Base-by-base conservation (phyloP, 2,888 invertebrate genomes). In the Ecliptopera silaceata region DNA sequence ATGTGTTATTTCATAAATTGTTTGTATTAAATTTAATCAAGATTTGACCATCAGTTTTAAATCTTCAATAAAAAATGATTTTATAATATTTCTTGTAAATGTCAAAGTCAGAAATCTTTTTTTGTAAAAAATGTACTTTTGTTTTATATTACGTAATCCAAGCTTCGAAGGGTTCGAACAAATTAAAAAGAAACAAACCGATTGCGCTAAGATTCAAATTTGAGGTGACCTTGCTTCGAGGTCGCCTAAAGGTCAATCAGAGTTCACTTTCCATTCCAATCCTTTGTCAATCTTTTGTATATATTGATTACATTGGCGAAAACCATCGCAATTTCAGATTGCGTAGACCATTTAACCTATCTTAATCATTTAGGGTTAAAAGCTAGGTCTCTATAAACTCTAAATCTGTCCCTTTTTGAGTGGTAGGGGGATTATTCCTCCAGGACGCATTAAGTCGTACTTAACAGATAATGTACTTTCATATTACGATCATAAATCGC, bases 101-200 rank as follows among this genome's bases (percentile, higher is more conserved):
- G n/a, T n/a, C n/a, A n/a, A n/a, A n/a, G n/a, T n/a, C n/a, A n/a
- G n/a, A n/a, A n/a, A n/a, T n/a, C n/a, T n/a, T n/a, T n/a, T n/a
- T n/a, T n/a, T n/a, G n/a, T n/a, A n/a, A n/a, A n/a, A n/a, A n/a
- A n/a, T n/a, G n/a, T n/a, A n/a, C n/a, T n/a, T n/a, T n/a, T n/a
- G n/a, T n/a, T n/a, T n/a, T n/a, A 36, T 46, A 22, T 46, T 46
- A 20, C 0, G 36, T 46, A 46, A 46, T 46, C 22, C 34, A 22
- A 13, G 32, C 34, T 36, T n/a, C 22, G 46, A 22, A 15, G 22
- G 13, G 13, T 20, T 46, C 13, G 34, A 22, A 46, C 36, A 15
- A 38, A 47, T 47, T 22, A 47, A 47, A 36, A 26, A 15, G 36
- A 47, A 26, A 17, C 13, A 18, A 8, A 17, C 6, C 11, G 22